phyloP scores from a whole-genome alignment of 2,113 vertebrate genomes.

The Platichthys stellatus region DNA sequence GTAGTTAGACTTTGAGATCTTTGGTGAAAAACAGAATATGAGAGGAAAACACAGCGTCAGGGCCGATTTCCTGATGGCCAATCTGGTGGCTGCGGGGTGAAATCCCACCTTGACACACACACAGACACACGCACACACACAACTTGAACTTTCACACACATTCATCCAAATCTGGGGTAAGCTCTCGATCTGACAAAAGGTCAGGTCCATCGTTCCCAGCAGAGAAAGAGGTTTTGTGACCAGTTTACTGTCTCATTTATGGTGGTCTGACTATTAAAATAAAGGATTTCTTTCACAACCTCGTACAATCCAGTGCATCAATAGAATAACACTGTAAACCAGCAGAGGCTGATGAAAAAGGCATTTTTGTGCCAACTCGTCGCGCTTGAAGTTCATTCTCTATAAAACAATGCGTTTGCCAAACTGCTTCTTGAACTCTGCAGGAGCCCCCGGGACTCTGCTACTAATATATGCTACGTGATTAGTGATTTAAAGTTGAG shows the following conservation, averaged over 20 bases:
- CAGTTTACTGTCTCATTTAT: neutral
- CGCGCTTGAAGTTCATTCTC: constrained; percentile 20
- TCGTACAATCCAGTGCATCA: constrained; percentile 10
- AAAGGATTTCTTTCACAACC: constrained; percentile 10
- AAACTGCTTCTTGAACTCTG: constrained; percentile 35
- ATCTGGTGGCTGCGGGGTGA: constrained; percentile 64
- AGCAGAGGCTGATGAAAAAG: constrained; percentile 36
- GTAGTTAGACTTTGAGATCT: constrained; percentile 70
- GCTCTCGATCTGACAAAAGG: constrained; percentile 1
- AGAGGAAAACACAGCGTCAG: constrained; percentile 78
- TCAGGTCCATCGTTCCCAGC: constrained; percentile 7
- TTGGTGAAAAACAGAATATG: constrained; percentile 77
- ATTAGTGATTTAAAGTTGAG: constrained; percentile 47
- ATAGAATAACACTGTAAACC: constrained; percentile 37
- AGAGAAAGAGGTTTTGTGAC: neutral
- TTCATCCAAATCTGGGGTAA: constrained; percentile 48
- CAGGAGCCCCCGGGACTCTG: constrained; percentile 18
- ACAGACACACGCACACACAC: neutral
- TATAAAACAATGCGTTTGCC: constrained; percentile 26
- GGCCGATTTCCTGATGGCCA: constrained; percentile 76
- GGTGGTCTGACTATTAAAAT: constrained; percentile 1
- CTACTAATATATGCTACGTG: constrained; percentile 6
- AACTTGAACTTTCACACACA: constrained; percentile 70
- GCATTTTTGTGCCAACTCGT: constrained; percentile 24
- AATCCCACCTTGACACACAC: constrained; percentile 46